phyloP scores from a whole-genome alignment of 2,797 vertebrate species.

The Pterois miles region DNA sequence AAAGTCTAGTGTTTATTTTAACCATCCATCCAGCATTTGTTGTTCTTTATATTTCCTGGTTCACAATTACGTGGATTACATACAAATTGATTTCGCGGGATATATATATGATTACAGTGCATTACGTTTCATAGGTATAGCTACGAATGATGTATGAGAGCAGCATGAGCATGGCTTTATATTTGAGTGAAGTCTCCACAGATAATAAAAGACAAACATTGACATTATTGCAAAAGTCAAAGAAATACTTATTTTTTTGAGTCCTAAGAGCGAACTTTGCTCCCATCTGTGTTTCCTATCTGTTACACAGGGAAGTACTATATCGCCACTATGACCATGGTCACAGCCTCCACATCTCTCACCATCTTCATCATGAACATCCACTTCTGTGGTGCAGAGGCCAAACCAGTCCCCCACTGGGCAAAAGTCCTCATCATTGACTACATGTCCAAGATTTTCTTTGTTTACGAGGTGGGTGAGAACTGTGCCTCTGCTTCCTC shows the following conservation, averaged over 20 bases:
- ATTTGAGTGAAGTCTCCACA: not conserved
- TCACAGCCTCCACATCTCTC: constrained; percentile 95
- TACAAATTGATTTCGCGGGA: too few relatives aligned
- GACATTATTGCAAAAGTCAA: not conserved
- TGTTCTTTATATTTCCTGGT: too few relatives aligned
- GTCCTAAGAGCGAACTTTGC: not conserved
- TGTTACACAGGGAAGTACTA: constrained; percentile 84
- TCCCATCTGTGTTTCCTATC: not conserved
- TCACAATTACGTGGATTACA: too few relatives aligned
- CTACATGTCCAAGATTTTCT: constrained; percentile 97
- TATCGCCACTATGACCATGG: constrained; percentile 98
- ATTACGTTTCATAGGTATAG: too few relatives aligned
- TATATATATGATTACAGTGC: too few relatives aligned
- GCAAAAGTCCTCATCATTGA: constrained; percentile 95
- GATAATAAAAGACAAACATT: not conserved
- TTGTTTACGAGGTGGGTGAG: constrained; percentile 96
- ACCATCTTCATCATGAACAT: constrained; percentile 99
- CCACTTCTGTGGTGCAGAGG: constrained; percentile 95
- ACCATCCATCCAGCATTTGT: too few relatives aligned
- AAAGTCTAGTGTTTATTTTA: too few relatives aligned
- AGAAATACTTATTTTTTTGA: not conserved
- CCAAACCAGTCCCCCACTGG: constrained; percentile 95
- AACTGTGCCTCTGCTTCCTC: constrained; percentile 86
- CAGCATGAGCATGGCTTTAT: not conserved
- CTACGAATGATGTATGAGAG: too few relatives aligned